A percentile compares a stretch with the other conserved stretches of the same genome.
Evolutionary conservation across 2,888 invertebrate genomes (phyloP).

Genomic region (Eupithecia exiguata): DNA sequence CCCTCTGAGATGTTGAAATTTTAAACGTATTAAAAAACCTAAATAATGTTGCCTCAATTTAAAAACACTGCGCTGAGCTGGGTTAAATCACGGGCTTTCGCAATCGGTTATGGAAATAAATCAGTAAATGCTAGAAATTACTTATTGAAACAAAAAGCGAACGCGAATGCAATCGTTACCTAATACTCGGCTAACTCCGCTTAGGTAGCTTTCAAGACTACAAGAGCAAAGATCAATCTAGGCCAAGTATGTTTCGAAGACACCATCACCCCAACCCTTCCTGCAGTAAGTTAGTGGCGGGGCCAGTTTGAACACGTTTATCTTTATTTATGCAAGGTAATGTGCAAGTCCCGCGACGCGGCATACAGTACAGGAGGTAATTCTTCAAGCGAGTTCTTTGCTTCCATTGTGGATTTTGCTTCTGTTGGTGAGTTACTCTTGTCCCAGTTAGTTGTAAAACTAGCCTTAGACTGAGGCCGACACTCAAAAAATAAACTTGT

Average conservation of each 20-base stretch:
- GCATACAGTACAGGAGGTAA: conserved; percentile 31
- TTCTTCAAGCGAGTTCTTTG: conserved; percentile 31
- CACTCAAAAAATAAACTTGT: background rate
- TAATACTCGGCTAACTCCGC: background rate
- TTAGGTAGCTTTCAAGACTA: background rate
- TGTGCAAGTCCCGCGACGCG: conserved; percentile 32
- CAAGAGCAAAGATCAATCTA: background rate
- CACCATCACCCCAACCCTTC: conserved; percentile 34
- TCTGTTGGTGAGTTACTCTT: conserved; percentile 10
- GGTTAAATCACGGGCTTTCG: background rate
- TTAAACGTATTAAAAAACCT: background rate
- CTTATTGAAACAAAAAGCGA: background rate
- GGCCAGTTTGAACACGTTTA: conserved; percentile 41
- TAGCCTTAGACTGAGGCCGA: background rate
- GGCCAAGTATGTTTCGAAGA: background rate
- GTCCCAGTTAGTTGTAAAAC: background rate
- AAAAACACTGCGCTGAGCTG: background rate
- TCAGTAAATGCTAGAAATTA: background rate
- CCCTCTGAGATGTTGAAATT: background rate
- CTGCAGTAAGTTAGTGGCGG: conserved; percentile 34
- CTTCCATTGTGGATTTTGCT: conserved; percentile 19
- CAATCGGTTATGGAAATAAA: background rate
- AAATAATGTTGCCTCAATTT: background rate
- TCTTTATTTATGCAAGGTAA: conserved; percentile 45
- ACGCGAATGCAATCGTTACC: background rate